phyloP scores from a whole-genome alignment of 2,797 vertebrate species.

The Brotula barbata region DNA sequence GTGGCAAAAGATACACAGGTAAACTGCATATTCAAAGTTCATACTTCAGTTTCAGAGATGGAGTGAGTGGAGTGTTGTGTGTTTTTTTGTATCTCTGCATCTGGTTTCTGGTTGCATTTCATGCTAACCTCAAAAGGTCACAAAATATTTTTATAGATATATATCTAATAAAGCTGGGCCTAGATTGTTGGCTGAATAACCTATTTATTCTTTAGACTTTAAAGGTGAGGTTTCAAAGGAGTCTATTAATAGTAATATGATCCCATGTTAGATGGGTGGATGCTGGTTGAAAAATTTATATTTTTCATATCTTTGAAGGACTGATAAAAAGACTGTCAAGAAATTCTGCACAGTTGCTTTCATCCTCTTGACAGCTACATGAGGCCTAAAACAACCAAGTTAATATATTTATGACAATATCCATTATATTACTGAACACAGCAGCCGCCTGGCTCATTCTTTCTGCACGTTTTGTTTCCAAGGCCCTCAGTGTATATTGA shows the following conservation, averaged over 20 bases:
- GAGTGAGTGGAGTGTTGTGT: no score
- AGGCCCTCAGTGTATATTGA: neutral
- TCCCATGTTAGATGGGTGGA: conserved; percentile 29
- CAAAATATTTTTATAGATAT: no score
- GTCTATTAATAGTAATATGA: conserved; percentile 35
- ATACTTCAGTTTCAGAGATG: no score
- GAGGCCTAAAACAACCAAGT: conserved; percentile 27
- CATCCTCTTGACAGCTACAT: conserved; percentile 36
- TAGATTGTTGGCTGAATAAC: neutral
- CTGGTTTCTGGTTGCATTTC: no score
- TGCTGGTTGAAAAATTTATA: conserved; percentile 31
- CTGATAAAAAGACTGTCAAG: conserved; percentile 41
- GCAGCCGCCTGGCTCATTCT: no score
- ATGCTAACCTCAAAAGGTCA: no score
- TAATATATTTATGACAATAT: conserved; percentile 4
- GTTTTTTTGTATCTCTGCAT: no score
- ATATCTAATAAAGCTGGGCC: no score
- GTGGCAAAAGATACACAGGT: no score
- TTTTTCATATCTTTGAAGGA: conserved; percentile 54
- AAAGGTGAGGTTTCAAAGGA: conserved; percentile 20
- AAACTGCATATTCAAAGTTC: no score
- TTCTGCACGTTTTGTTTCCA: conserved; percentile 1
- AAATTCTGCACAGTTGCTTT: conserved; percentile 30
- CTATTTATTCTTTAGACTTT: conserved; percentile 1
- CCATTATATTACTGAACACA: conserved; percentile 4